Base-by-base conservation (phyloP, 2,113 vertebrate genomes). In the Caranx melampygus region DNA sequence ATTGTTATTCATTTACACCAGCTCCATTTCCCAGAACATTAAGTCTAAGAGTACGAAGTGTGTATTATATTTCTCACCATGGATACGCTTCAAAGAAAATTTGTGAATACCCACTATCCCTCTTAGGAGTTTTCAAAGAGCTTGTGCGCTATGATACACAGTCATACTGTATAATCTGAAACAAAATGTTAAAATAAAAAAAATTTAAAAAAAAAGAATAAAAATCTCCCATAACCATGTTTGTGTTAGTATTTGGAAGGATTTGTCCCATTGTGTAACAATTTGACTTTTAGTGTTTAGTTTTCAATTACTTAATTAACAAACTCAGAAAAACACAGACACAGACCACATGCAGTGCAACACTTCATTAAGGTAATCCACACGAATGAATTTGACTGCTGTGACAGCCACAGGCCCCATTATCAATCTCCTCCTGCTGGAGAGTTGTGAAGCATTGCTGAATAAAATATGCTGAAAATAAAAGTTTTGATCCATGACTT, bases 1-100 rank as follows among this genome's bases (percentile, higher is more conserved):
- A 90, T 90, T 91, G 78, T 69, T 85, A 88, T 86, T 92, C 80
- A 86, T 73, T 81, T 68, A 81, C 77, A 75, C 55, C 61, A 44
- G 18, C 79, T 81, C 42, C 21, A 34, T 79, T 68, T 79, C 75
- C 62, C 72, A 62, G 61, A 79, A 67, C 72, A 69, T 73, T 47
- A 78, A 72, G 59, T 52, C 71, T 66, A 68, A 51, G 44, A 61
- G 55, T 58, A 40, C 85, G 55, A 67, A 20, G 45, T 55, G 40
- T 45, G 62, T 34, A 69, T 80, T 55, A 65, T 65, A 72, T 52
- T 70, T 75, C 60, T 72, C 66, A 65, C 63, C 47, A 79, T 78
- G 58, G 31, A 40, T 34, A 52, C 14, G 42, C 69, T 74, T 44
- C 35, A 81, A 64, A 74, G 61, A 52, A 3, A 26, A 42, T 13